Evolutionary conservation across 2,797 vertebrate species (phyloP), one percentile per base, ranked within the genome.

Genomic region (Buphagus erythrorhynchus): DNA sequence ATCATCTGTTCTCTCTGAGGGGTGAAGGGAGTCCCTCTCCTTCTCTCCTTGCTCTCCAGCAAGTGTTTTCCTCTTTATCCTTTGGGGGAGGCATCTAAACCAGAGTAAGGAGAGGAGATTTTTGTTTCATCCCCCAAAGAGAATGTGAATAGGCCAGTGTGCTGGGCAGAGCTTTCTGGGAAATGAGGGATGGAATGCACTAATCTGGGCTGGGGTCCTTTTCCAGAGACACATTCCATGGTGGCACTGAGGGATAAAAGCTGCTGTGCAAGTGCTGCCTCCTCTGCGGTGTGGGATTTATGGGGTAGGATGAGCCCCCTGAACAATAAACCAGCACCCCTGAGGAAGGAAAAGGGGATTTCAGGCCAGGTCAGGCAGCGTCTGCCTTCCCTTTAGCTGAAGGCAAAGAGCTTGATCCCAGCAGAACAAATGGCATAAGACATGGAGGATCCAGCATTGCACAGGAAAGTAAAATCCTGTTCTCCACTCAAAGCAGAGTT

Each of bases 341-440:
- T 11, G 9, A 86, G 61, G 59, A 76, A 58, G n/a, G 59, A 75
- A 40, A 86, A 77, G 24, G 15, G 20, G 26, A 46, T 75, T 94
- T 93, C 61, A 90, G 74, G 48, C 86, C 81, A 62, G 89, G 84
- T 91, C 89, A 73, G 79, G 36, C 52, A 55, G 6, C 0, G 15
- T 57, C 73, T 94, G 75, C 46, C 36, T 91, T 80, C 51, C 29
- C 33, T 36, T 83, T 80, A 69, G 87, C 92, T 94, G 59, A 66
- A 93, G 87, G 95, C 89, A 76, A 76, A 66, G 73, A 93, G 62
- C 72, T 76, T 88, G 91, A 92, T 95, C 92, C 69, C 66, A 86
- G 80, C 90, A 93, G 93, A 92, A 94, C 93, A 93, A 95, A 95
- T 90, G 73, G 48, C 76, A 54, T 88, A 86, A 94, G 82, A 31